Evolutionary conservation across 2,113 vertebrate species (phyloP), one percentile per base, ranked within the genome.

Genomic region (Parus major): DNA sequence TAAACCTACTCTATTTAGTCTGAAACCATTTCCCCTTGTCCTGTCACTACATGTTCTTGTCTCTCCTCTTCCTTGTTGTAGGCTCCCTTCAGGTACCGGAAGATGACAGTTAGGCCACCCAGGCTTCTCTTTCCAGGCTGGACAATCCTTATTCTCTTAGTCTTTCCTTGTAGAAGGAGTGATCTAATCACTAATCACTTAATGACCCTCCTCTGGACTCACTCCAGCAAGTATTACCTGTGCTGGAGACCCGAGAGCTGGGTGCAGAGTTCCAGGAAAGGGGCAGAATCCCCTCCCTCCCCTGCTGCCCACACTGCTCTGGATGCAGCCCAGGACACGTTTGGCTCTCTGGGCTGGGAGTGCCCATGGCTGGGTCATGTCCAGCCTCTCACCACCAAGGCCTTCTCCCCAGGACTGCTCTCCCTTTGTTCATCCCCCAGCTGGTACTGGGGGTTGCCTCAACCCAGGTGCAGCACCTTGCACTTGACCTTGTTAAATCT

Each of bases 401-500:
- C 23, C 24, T 69, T 49, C 14, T 57, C 5, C 3, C 3, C 35
- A 59, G 19, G 55, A 44, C 5, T 60, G 29, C 35, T 69, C 65
- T 36, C 2, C 0, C 49, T 49, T 14, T 50, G 53, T 41, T 18
- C 65, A 42, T 15, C 23, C 29, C 25, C 33, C 31, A 16, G 39
- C 1, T 52, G 36, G 4, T 50, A 52, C 31, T 0, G 0, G 10
- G 15, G 10, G 3, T n/a, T 70, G 7, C 31, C 29, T 0, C 1
- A 2, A 24, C 2, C 8, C 24, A 24, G 15, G 10, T 52, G 55
- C 25, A 61, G 12, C 15, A 53, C 21, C 46, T 53, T 61, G 31
- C 2, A 8, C 10, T 61, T 44, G 33, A 22, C 15, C 49, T 55
- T 73, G 27, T 46, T 27, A 83, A 63, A 63, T 9, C 9, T 20